These are phyloP conservation scores for Anoplolepis gracilipes DNA, from an alignment of 1,140 invertebrate genomes.

Conservation along the genomic window DNA sequence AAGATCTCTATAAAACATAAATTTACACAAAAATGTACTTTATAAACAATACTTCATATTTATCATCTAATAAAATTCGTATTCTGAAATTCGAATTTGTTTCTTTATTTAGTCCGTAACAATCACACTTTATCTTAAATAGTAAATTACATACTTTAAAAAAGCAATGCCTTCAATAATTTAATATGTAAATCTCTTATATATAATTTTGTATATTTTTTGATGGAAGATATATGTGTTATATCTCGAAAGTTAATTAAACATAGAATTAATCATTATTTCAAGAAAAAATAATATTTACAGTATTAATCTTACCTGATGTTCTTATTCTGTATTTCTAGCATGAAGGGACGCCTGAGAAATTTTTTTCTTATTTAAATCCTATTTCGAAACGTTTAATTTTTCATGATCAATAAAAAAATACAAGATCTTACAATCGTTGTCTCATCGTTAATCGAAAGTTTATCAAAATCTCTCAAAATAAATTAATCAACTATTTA, in stretches of 20 bases:
- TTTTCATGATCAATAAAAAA: background rate
- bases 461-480: slow-evolving; percentile 10
- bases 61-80: background rate
- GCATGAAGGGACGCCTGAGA: slow-evolving; percentile 4
- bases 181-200: slow-evolving; percentile 14
- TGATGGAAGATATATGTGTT: background rate
- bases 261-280: slow-evolving; percentile 20
- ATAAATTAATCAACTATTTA: slow-evolving; percentile 2
- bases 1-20: background rate
- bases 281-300: slow-evolving; percentile 22
- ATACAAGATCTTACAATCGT: slow-evolving; percentile 31
- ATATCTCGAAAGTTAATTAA: slow-evolving; percentile 18
- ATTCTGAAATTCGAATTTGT: background rate
- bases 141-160: no score
- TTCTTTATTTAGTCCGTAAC: background rate
- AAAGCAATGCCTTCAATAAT: background rate
- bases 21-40: background rate
- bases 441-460: slow-evolving; percentile 8
- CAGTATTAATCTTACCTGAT: slow-evolving; percentile 55
- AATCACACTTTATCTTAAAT: background rate
- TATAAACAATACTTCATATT: background rate
- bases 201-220: slow-evolving; percentile 16
- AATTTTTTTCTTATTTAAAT: slow-evolving; percentile 26
- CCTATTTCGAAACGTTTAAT: slow-evolving; percentile 24
- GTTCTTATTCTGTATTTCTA: slow-evolving; percentile 40